phyloP scores from a whole-genome alignment of 2,888 invertebrate genomes.

The Lamproptera curius region DNA sequence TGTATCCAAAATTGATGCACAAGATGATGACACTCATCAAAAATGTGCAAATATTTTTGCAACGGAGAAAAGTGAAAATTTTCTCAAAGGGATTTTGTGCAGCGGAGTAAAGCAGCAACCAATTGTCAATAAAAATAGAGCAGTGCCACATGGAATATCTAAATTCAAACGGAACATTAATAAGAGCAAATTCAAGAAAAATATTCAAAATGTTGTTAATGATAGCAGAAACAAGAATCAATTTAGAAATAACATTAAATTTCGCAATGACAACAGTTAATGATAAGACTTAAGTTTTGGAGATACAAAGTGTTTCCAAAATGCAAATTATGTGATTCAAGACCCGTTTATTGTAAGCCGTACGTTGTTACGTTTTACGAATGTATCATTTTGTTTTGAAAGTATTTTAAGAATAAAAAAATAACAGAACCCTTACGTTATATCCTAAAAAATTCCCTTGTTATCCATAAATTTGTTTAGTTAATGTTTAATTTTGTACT shows the following conservation, averaged over 20 bases:
- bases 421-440: no score
- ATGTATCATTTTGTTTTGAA: no score
- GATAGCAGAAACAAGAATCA: background rate
- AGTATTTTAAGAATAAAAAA: no score
- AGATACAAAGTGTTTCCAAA: no score
- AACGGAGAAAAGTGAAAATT: constrained; percentile 12
- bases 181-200: background rate
- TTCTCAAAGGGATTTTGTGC: constrained; percentile 9
- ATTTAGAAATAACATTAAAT: background rate
- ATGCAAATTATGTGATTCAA: no score
- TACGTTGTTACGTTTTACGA: no score
- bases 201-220: constrained; percentile 4
- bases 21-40: constrained; percentile 22
- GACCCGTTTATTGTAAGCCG: no score
- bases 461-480: no score
- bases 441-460: no score
- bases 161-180: constrained; percentile 3
- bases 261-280: no score
- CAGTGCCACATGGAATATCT: background rate
- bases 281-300: no score
- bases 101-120: background rate
- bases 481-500: no score
- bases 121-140: background rate
- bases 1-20: constrained; percentile 25
- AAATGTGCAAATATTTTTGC: constrained; percentile 25